These are phyloP conservation scores for Macrotis lagotis DNA, from an alignment of 2,113 vertebrate species.

Conservation along the genomic window DNA sequence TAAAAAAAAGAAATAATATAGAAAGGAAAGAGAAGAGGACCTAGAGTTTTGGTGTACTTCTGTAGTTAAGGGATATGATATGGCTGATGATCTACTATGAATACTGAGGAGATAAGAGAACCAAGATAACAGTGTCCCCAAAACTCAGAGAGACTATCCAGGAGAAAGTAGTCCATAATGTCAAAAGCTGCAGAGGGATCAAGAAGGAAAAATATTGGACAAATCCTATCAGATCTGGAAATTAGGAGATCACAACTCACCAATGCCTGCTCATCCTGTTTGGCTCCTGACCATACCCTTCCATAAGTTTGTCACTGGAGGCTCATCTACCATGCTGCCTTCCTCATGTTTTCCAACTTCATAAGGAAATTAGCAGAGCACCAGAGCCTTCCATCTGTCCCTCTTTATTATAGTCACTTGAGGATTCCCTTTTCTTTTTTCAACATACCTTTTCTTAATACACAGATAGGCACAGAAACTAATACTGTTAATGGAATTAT, in stretches of 20 bases:
- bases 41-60: not conserved
- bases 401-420: not conserved
- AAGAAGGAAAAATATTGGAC: not conserved
- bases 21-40: not conserved
- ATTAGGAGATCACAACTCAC: not conserved
- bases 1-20: too few relatives aligned
- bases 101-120: not conserved
- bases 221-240: not conserved
- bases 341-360: not conserved
- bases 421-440: not conserved
- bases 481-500: not conserved
- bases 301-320: not conserved
- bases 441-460: not conserved
- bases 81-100: not conserved
- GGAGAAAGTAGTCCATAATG: not conserved
- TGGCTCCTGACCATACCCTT: not conserved
- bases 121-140: not conserved
- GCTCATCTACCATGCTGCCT: not conserved
- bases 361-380: not conserved
- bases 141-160: not conserved
- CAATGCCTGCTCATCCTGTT: not conserved
- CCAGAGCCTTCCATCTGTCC: not conserved
- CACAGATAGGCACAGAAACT: not conserved
- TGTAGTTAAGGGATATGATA: not conserved
- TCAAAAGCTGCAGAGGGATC: not conserved